A percentile compares a stretch with the other conserved stretches of the same genome.
Conservation (phyloP, 2,888 invertebrate species). For the Criorhina ranunculi region DNA sequence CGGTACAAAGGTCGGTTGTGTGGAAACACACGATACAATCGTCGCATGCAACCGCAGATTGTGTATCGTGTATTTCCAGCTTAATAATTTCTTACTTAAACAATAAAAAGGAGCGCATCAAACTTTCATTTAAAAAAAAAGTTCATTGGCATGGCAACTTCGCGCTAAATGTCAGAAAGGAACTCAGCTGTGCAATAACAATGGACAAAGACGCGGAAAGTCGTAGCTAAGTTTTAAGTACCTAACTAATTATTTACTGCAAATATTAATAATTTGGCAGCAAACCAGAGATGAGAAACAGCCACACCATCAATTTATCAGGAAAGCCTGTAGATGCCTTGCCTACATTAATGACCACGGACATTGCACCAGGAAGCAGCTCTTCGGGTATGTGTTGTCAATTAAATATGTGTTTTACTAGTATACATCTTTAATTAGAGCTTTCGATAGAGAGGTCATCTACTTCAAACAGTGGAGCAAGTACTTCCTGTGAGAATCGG, state of each 20-base stretch:
- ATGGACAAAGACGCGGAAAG: too few relatives aligned
- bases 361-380: not conserved
- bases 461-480: too few relatives aligned
- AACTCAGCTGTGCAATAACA: not conserved
- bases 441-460: not conserved
- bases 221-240: not conserved
- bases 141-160: not conserved
- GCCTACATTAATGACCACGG: not conserved
- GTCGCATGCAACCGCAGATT: too few relatives aligned
- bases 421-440: not conserved
- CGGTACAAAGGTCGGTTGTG: too few relatives aligned
- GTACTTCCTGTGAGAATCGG: too few relatives aligned
- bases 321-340: too few relatives aligned
- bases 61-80: too few relatives aligned
- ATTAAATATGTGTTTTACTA: not conserved
- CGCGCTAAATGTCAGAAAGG: not conserved
- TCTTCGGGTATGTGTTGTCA: not conserved
- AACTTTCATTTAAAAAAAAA: not conserved
- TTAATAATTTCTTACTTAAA: not conserved
- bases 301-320: not conserved
- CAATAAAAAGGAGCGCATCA: not conserved
- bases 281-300: too few relatives aligned
- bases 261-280: not conserved
- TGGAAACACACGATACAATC: too few relatives aligned
- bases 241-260: not conserved